Conservation (phyloP, 2,113 vertebrate species). For the Oophaga pumilio region DNA sequence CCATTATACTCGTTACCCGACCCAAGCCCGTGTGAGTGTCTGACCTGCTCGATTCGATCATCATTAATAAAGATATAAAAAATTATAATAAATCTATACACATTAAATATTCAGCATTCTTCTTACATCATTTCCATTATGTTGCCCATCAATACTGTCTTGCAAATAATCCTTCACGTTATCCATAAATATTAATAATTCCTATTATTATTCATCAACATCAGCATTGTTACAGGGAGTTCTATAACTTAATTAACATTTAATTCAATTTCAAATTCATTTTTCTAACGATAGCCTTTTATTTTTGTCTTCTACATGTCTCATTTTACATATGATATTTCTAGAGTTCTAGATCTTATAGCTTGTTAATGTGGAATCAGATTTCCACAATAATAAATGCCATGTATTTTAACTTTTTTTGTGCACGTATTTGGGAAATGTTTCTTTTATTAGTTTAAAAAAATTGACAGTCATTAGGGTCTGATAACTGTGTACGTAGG, state of each 20-base stretch:
- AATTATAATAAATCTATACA: no score
- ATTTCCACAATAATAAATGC: neutral
- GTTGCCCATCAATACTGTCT: neutral
- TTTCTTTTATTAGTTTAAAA: neutral
- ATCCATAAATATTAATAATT: neutral
- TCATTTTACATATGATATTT: neutral
- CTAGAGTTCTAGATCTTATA: neutral
- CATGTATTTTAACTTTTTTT: neutral
- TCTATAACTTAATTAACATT: neutral
- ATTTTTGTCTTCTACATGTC: neutral
- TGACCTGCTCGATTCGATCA: no score
- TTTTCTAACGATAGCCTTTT: neutral
- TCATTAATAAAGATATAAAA: no score
- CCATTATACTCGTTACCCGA: no score
- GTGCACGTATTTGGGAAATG: neutral
- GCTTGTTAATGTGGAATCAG: neutral
- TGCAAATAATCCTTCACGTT: neutral
- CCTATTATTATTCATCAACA: neutral
- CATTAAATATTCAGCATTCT: no score
- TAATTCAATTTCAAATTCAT: conserved; percentile 4
- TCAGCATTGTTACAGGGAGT: neutral
- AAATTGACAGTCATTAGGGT: no score
- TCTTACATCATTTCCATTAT: neutral
- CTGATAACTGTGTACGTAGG: no score
- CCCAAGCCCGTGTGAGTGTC: no score